Base-by-base conservation (phyloP, 2,888 invertebrate genomes). In the Horisme vitalbata region DNA sequence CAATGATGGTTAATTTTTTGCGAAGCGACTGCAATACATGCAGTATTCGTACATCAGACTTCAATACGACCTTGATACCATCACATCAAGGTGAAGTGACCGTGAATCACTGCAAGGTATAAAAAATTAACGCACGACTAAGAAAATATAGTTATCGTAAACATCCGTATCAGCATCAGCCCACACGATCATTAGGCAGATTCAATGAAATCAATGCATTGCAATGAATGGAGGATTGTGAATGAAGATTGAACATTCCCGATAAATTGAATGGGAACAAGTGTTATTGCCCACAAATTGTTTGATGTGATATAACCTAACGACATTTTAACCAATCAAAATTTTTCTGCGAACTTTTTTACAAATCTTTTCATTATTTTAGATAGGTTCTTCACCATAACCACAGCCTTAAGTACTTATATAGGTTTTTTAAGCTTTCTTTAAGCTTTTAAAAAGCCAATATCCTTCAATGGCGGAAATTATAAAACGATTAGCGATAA, bases 51-150 rank as follows among this genome's bases (percentile, higher is more conserved):
- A 45, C 30, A 38, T 45, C 8, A 24, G 6, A 30, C 62, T 59
- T 57, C 52, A 33, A 50, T 32, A 27, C 46, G 63, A 73, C 83
- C 79, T 80, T 77, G 45, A 57, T 65, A 65, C 68, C 65, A 71
- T 68, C 66, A 52, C 60, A 73, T 73, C 68, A 74, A 74, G 71
- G 71, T 70, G 64, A 67, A 59, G 61, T 58, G 61, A 49, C 63
- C 66, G 57, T 79, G 75, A 79, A 74, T 78, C 73, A 73, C 65
- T 59, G 53, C 50, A 39, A 56, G 54, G 68, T 63, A 61, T 71
- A 69, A 72, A 78, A 77, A 71, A 61, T 59, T 59, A 55, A 65
- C 58, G 61, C 65, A 75, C 66, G 67, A 65, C 55, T 55, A 48
- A 59, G 52, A 56, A 55, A 56, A 55, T 60, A 48, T 35, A 35